Conservation (phyloP, 2,797 vertebrate genomes). For the Yasuhikotakia modesta region DNA sequence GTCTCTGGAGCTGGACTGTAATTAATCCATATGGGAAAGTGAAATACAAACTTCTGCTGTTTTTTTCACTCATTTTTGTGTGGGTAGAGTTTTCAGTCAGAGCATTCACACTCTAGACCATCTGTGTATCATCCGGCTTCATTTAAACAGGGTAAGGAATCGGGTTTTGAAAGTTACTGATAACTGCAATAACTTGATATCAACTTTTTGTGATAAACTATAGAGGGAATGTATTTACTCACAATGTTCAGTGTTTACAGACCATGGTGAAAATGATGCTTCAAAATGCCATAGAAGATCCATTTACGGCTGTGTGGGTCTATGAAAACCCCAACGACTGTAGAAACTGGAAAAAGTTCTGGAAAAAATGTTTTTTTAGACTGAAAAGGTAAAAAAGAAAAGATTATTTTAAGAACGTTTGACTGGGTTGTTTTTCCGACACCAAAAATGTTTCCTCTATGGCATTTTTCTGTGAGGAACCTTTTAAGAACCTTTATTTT, state of each 20-base stretch:
- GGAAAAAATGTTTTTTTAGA: too few relatives aligned
- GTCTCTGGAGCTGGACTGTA: conserved; percentile 66
- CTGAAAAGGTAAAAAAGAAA: too few relatives aligned
- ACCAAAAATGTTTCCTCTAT: too few relatives aligned
- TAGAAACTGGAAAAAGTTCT: too few relatives aligned
- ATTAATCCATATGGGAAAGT: conserved; percentile 74
- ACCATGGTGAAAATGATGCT: too few relatives aligned
- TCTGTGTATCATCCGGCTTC: conserved; percentile 59
- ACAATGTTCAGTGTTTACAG: neutral
- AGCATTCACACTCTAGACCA: conserved; percentile 60
- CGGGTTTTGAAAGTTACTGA: neutral
- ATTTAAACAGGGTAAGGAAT: neutral
- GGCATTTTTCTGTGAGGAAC: too few relatives aligned
- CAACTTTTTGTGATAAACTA: neutral
- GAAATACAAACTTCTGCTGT: conserved; percentile 60
- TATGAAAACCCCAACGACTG: too few relatives aligned
- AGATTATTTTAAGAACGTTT: too few relatives aligned
- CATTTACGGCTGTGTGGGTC: too few relatives aligned
- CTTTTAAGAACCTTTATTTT: too few relatives aligned
- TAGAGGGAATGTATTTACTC: neutral
- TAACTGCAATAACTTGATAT: neutral
- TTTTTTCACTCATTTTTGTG: conserved; percentile 44
- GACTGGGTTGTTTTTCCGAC: too few relatives aligned
- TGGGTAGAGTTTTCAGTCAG: conserved; percentile 61
- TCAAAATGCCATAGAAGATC: too few relatives aligned